phyloP scores from a whole-genome alignment of 2,888 invertebrate genomes.

The Rhagophthalmus giganteus region DNA sequence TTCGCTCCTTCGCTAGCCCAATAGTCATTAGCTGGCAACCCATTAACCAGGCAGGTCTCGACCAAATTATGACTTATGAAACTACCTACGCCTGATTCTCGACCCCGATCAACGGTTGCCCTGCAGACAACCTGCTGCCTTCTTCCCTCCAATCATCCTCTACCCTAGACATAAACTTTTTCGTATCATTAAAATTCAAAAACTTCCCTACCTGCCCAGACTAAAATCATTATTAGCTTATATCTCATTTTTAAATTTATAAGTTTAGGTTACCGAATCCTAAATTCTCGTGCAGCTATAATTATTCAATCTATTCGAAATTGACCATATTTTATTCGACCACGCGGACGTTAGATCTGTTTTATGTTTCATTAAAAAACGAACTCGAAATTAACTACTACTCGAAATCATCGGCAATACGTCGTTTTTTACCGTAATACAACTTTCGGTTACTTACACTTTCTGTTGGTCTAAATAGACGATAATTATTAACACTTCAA shows the following conservation, averaged over 20 bases:
- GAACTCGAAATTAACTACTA: too few relatives aligned
- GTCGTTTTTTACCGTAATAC: too few relatives aligned
- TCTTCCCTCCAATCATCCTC: conserved; percentile 14
- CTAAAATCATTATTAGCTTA: not conserved
- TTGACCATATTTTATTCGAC: not conserved
- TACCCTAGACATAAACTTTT: conserved; percentile 23
- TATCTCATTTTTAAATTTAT: not conserved
- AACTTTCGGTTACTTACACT: too few relatives aligned
- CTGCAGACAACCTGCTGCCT: conserved; percentile 28
- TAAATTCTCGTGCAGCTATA: not conserved
- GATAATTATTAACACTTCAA: too few relatives aligned
- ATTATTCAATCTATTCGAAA: not conserved
- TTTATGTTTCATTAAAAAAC: too few relatives aligned
- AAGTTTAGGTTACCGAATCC: not conserved
- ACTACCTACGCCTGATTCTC: conserved; percentile 26
- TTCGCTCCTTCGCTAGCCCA: conserved; percentile 48
- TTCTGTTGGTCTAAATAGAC: too few relatives aligned
- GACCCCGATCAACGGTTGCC: conserved; percentile 27
- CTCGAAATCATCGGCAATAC: too few relatives aligned
- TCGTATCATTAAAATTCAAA: conserved; percentile 16
- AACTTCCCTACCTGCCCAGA: not conserved
- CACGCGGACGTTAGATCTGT: too few relatives aligned
- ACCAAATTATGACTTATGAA: conserved; percentile 32
- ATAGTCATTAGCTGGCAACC: conserved; percentile 49
- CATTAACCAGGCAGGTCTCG: conserved; percentile 35